These are phyloP conservation scores for Hemicrepidius hirtus DNA, from an alignment of 2,888 invertebrate species.

Conservation along the genomic window DNA sequence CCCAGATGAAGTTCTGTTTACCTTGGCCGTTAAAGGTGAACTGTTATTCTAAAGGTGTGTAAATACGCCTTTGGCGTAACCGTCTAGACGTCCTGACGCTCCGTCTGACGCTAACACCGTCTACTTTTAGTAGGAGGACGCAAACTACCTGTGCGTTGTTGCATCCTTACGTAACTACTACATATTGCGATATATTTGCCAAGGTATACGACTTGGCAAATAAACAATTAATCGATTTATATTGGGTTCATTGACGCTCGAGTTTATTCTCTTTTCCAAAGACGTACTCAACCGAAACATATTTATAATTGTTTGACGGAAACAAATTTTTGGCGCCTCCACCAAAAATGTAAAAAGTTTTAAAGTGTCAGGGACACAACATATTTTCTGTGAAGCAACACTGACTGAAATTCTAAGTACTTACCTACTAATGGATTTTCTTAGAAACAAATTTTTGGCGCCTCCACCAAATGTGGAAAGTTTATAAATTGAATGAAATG, in stretches of 20 bases:
- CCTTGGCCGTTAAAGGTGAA: constrained; percentile 55
- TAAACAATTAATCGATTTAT: constrained; percentile 30
- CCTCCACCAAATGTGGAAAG: too few relatives aligned
- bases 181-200: constrained; percentile 6
- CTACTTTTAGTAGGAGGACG: constrained; percentile 53
- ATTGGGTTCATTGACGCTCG: constrained; percentile 33
- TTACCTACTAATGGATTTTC: too few relatives aligned
- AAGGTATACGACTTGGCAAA: constrained; percentile 32
- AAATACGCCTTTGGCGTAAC: constrained; percentile 63
- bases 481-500: too few relatives aligned
- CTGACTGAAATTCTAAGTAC: too few relatives aligned
- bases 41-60: constrained; percentile 60
- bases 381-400: too few relatives aligned
- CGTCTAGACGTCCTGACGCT: constrained; percentile 64
- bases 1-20: constrained; percentile 51
- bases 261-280: constrained; percentile 29
- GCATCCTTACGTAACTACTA: constrained; percentile 35
- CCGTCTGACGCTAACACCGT: constrained; percentile 51
- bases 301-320: neutral
- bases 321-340: too few relatives aligned
- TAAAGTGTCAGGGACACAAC: too few relatives aligned
- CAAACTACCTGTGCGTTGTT: constrained; percentile 44
- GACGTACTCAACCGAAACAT: constrained; percentile 9
- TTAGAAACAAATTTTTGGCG: too few relatives aligned
- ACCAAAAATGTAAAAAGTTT: too few relatives aligned